Base-by-base conservation (phyloP, 92 coral and sea anemone genomes). In the Siderastrea radians region DNA sequence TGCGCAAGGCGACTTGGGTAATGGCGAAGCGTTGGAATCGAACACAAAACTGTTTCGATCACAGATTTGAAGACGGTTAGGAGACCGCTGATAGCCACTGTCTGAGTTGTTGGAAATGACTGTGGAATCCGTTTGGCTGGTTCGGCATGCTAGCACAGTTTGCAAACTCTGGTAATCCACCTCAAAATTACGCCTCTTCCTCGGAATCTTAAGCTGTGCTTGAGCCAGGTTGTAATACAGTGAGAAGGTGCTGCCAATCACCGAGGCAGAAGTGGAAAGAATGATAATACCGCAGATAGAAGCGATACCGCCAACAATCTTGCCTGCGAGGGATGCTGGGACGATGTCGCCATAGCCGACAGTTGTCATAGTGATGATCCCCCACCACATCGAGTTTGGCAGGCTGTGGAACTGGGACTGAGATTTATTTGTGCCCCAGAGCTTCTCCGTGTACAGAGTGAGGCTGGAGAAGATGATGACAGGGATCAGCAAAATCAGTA, bases 331-430 rank as follows among this genome's bases (percentile, higher is more conserved):
- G 11, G 99, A 90, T 14, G 93, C 96, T 51, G 97, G 95, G 46
- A 92, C 95, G 87, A 98, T 96, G 74, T 98, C 99, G 0, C 99
- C 99, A 49, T 95, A 98, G 26, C 99, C 99, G 4, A 98, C 84
- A 7, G 99, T 98, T 70, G 99, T 98, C 96, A 98, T 98, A 82
- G 99, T 98, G 90, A 98, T 93, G 14, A 98, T 86, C 1, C 98
- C 98, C 99, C 99, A 98, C 99, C 99, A 98, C 81, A 89, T 84
- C 2, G 98, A 91, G 52, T 92, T 93, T n/a, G 99, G 99, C 50
- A 98, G 93, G 87, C 91, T 93, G 54, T 90, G 85, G 82, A 98
- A 98, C 69, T 88, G 79, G 53, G 86, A 75, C 15, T 86, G 77
- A 67, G 90, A 72, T 51, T 75, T 85, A 2, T 53, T 45, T 7